A percentile compares a stretch with the other conserved stretches of the same genome.
Conservation (phyloP, 2,797 vertebrate species). For the Thamnophis elegans region DNA sequence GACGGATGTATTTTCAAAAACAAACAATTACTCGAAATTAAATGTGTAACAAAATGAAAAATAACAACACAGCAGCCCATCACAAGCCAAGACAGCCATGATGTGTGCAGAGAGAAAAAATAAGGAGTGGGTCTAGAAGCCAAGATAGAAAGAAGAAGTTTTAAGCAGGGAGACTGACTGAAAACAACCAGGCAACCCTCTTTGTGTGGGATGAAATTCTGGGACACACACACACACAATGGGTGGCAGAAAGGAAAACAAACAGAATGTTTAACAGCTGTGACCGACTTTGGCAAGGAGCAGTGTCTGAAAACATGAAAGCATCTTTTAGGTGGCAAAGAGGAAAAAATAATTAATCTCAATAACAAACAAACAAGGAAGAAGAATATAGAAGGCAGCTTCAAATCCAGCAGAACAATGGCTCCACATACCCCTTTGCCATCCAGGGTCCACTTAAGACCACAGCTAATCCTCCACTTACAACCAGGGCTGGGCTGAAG, state of each 20-base stretch:
- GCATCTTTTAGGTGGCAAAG: background rate
- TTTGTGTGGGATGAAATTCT: background rate
- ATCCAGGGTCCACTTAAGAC: background rate
- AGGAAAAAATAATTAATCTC: background rate
- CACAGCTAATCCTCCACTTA: background rate
- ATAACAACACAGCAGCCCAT: background rate
- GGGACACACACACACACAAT: background rate
- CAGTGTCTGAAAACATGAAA: background rate
- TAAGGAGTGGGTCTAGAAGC: background rate
- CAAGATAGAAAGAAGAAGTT: background rate
- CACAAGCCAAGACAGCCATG: background rate
- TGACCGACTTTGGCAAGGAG: background rate
- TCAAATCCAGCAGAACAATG: background rate
- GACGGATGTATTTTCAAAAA: background rate
- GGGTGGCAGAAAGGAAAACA: background rate
- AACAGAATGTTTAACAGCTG: background rate
- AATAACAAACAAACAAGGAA: background rate
- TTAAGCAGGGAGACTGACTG: background rate
- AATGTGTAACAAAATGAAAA: background rate
- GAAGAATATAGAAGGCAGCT: background rate
- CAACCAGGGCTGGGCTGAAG: background rate
- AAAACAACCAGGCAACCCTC: background rate
- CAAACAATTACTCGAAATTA: background rate
- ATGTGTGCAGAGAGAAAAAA: background rate
- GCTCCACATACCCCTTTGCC: background rate